Evolutionary conservation across 2,113 vertebrate species (phyloP).

Genomic region (human (Homo sapiens)): GRCh38 chr5:89052001-89052500

Average conservation of each 20-base stretch:
- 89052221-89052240: background rate
- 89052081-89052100: constrained; percentile 28
- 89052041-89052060: constrained; percentile 8
- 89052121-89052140: background rate
- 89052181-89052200: constrained; percentile 11
- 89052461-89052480: background rate
- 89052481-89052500: constrained; percentile 40
- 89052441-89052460: background rate
- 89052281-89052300: background rate
- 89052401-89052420: background rate
- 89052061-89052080: constrained; percentile 39
- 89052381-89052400: background rate
- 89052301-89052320: background rate
- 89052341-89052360: constrained; percentile 8
- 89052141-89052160: too few species aligned
- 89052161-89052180: background rate
- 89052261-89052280: constrained; percentile 16
- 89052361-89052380: constrained; percentile 13
- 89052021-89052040: constrained; percentile 42
- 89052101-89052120: background rate
- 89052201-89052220: background rate
- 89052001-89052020: constrained; percentile 41
- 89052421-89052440: constrained; percentile 39
- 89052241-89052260: background rate
- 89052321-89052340: constrained; percentile 11